Base-by-base conservation (phyloP, 2,113 vertebrate species). In the Taxidea taxus region DNA sequence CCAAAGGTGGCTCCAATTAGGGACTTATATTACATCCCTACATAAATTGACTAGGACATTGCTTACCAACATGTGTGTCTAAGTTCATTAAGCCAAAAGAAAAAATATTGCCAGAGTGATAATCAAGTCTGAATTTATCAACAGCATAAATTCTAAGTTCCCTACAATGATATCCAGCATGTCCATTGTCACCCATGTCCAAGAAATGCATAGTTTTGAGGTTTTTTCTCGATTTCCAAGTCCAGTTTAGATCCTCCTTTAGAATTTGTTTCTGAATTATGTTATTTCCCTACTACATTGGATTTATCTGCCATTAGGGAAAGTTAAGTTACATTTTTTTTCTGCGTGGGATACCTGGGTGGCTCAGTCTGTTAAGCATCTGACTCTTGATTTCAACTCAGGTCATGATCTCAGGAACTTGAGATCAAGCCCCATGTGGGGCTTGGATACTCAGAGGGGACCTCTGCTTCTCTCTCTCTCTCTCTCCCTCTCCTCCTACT, bases 51-150 rank as follows among this genome's bases (percentile, higher is more conserved):
- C 60, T 89, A 89, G 21, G 31, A 86, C 58, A 80, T 93, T 91
- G 68, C 68, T 84, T 64, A 86, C 15, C 72, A 86, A 78, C 54
- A 83, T 25, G 34, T 4, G 13, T 56, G 39, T 96, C 60, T 95
- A 96, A 93, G 78, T 93, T 89, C 74, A 97, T 97, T 96, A 95
- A 82, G 11, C 6, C n/a, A 54, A 47, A 77, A 74, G 14, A 62
- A 72, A 42, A 25, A 49, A 39, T 60, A 78, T 83, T 86, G 81
- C 83, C 60, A 20, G 66, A 93, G 15, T 68, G 34, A 87, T 51
- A 49, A 31, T 70, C 14, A 25, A 14, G n/a, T 62, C 42, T 95
- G 60, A 90, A 21, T 72, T 85, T 87, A 60, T 51, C 56, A 92
- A 56, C 4, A 56, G 18, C 62, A 3, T 91, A 58, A 94, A 82